Evolutionary conservation across 2,888 invertebrate genomes (phyloP).

Genomic region (Pyrochroa serraticornis): DNA sequence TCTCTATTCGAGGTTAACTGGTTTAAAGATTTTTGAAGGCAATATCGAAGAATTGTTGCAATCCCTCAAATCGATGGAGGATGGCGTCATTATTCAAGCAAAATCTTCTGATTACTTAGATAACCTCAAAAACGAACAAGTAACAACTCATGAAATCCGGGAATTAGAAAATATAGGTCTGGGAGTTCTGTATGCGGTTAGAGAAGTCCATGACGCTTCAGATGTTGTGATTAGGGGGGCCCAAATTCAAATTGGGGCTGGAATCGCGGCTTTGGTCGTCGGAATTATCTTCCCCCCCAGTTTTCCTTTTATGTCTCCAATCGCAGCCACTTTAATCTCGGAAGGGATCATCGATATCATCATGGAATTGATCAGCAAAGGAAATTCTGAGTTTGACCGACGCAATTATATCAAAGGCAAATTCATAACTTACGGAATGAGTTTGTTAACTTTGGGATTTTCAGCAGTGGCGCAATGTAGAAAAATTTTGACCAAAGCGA

Average conservation of each 20-base stretch:
- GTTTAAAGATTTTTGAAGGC: background rate
- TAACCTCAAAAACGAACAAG: background rate
- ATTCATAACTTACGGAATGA: slow-evolving; percentile 1
- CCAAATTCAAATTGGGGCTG: slow-evolving; percentile 6
- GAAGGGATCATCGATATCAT: slow-evolving; percentile 9
- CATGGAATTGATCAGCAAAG: background rate
- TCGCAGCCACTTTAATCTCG: slow-evolving; percentile 2
- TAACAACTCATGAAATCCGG: background rate
- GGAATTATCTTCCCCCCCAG: slow-evolving; percentile 3
- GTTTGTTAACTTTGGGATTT: slow-evolving; percentile 3
- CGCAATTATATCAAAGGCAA: slow-evolving; percentile 4
- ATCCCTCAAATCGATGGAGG: background rate
- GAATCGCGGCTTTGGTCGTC: slow-evolving; percentile 2
- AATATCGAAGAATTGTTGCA: slow-evolving; percentile 3
- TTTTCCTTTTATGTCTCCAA: slow-evolving; percentile 2
- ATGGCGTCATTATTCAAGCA: background rate
- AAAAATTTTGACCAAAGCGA: slow-evolving; percentile 4
- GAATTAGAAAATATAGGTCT: slow-evolving; percentile 4
- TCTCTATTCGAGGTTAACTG: background rate
- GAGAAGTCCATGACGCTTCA: slow-evolving; percentile 8
- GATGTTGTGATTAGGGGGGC: slow-evolving; percentile 1
- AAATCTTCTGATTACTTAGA: background rate
- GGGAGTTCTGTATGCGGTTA: background rate
- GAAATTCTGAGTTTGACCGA: background rate
- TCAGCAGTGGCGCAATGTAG: slow-evolving; percentile 1